phyloP scores from a whole-genome alignment of 2,888 invertebrate species.

The Meganola albula region DNA sequence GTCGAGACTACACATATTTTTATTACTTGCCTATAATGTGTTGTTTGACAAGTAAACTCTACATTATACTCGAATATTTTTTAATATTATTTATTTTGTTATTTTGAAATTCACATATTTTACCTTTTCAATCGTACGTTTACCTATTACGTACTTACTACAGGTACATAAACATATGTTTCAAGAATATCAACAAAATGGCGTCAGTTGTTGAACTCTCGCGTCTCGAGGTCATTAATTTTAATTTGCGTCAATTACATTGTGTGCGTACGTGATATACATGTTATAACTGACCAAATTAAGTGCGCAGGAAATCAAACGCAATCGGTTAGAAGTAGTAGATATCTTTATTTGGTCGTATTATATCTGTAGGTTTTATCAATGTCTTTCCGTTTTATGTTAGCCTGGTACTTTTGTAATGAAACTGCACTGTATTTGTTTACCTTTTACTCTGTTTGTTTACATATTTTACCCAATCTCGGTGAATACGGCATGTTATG shows the following conservation, averaged over 20 bases:
- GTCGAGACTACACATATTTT: constrained; percentile 45
- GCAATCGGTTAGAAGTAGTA: constrained; percentile 12
- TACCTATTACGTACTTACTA: constrained; percentile 4
- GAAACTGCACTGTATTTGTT: constrained; percentile 28
- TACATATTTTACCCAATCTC: not conserved
- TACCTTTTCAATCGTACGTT: constrained; percentile 21
- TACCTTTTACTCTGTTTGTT: constrained; percentile 13
- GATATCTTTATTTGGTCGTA: constrained; percentile 32
- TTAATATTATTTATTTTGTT: no score
- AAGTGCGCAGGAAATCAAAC: no score
- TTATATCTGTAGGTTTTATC: constrained; percentile 37
- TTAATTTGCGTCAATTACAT: constrained; percentile 38
- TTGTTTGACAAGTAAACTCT: no score
- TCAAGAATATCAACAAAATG: constrained; percentile 27
- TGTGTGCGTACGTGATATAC: constrained; percentile 33
- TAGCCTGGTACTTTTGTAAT: constrained; percentile 43
- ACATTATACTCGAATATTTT: no score
- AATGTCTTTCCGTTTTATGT: constrained; percentile 29
- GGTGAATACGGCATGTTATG: no score
- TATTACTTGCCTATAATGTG: no score
- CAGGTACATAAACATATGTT: constrained; percentile 9
- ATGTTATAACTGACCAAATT: no score
- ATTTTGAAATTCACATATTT: no score
- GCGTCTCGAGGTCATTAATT: constrained; percentile 39
- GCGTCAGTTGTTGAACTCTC: constrained; percentile 32